A percentile compares a stretch with the other conserved stretches of the same genome.
Conservation (phyloP, 2,113 vertebrate species). For the Chauna torquata region DNA sequence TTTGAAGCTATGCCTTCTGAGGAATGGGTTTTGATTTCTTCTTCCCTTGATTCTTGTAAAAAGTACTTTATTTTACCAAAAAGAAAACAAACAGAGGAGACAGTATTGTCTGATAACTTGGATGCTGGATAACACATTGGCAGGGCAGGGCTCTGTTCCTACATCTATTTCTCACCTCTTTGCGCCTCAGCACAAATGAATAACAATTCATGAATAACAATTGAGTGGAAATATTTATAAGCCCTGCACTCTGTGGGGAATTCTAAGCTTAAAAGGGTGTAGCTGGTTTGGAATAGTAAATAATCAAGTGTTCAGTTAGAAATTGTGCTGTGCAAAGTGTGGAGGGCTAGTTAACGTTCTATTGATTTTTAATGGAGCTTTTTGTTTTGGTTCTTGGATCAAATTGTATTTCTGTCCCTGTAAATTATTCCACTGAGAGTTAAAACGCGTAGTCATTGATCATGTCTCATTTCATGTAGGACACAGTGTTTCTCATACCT, state of each 20-base stretch:
- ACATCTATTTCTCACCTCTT: neutral
- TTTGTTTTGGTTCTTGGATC: conserved; percentile 23
- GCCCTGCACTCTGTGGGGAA: neutral
- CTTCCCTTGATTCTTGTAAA: neutral
- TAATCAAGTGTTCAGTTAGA: neutral
- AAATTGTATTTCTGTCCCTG: neutral
- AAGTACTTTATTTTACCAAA: neutral
- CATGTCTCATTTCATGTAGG: conserved; percentile 11
- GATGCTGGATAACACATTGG: neutral
- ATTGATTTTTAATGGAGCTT: conserved; percentile 48
- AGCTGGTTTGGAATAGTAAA: conserved; percentile 27
- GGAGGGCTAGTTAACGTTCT: conserved; percentile 4
- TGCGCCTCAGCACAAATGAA: neutral
- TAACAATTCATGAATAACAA: neutral
- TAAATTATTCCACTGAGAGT: neutral
- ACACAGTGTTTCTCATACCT: neutral
- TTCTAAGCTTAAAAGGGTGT: neutral
- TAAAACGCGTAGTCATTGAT: conserved; percentile 2
- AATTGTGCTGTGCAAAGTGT: neutral
- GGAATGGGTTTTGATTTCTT: neutral
- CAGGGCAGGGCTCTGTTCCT: neutral
- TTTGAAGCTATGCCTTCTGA: neutral
- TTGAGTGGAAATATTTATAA: neutral
- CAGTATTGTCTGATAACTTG: neutral
- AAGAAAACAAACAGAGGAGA: neutral